Base-by-base conservation (phyloP, 2,888 invertebrate species). In the Brachyopa scutellaris region DNA sequence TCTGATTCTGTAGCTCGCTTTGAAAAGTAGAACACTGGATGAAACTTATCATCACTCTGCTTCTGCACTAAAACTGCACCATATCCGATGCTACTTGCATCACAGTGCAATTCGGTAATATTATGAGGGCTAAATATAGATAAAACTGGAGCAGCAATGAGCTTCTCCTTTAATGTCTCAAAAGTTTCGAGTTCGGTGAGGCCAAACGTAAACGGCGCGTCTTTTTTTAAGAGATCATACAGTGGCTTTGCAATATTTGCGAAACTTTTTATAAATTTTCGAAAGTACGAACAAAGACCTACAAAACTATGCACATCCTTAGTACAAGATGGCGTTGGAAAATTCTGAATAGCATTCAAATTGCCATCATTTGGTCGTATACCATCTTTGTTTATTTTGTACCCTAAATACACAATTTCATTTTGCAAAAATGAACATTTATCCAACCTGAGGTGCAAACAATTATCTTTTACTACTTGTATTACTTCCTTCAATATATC, bases 21-120 rank as follows among this genome's bases (percentile, higher is more conserved):
- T 15, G 86, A 87, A 40, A 70, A 86, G 66, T 86, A 89, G 1
- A 85, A 84, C 1, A 88, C 82, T 7, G 84, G 84, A 31, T n/a
- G n/a, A n/a, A n/a, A n/a, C n/a, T n/a, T n/a, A n/a, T n/a, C n/a
- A n/a, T n/a, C n/a, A n/a, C n/a, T 79, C 70, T 13, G 53, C 36
- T 21, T 78, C 38, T 8, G 4, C 19, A 17, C n/a, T n/a, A n/a
- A n/a, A n/a, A n/a, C n/a, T n/a, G n/a, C n/a, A n/a, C n/a, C n/a
- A n/a, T n/a, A n/a, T n/a, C n/a, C n/a, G n/a, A n/a, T n/a, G n/a
- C n/a, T n/a, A n/a, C n/a, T n/a, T n/a, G n/a, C n/a, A n/a, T n/a
- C n/a, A n/a, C n/a, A n/a, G n/a, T n/a, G n/a, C n/a, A n/a, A n/a
- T n/a, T n/a, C n/a, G n/a, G n/a, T n/a, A n/a, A n/a, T n/a, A n/a